A percentile compares a stretch with the other conserved stretches of the same genome.
These are phyloP conservation scores for Diaperis boleti DNA, from an alignment of 2,888 invertebrate genomes.

Conservation along the genomic window DNA sequence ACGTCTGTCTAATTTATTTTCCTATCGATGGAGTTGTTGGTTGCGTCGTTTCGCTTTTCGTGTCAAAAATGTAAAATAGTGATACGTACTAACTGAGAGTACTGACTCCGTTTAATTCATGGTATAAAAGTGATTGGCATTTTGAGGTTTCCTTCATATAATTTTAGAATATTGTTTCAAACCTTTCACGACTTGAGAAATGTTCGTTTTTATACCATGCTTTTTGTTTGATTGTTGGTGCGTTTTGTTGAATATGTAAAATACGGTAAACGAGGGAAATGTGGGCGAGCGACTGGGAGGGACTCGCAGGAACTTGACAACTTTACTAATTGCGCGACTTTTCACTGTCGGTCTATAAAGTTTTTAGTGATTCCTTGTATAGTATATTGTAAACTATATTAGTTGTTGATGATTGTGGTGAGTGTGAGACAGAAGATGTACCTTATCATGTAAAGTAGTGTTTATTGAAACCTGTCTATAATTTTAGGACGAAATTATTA, in stretches of 20 bases:
- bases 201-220: slow-evolving; percentile 38
- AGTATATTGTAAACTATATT: slow-evolving; percentile 58
- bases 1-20: slow-evolving; percentile 33
- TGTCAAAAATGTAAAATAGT: slow-evolving; percentile 49
- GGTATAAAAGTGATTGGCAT: slow-evolving; percentile 41
- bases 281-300: slow-evolving; percentile 26
- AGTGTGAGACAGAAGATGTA: slow-evolving; percentile 64
- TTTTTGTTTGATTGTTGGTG: slow-evolving; percentile 35
- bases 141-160: slow-evolving; percentile 38
- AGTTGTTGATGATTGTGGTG: slow-evolving; percentile 62
- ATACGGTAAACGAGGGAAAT: slow-evolving; percentile 27
- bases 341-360: slow-evolving; percentile 39
- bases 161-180: slow-evolving; percentile 46
- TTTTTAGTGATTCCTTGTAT: slow-evolving; percentile 63
- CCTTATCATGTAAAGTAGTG: slow-evolving; percentile 67
- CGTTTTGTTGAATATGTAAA: slow-evolving; percentile 48
- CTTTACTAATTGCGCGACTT: slow-evolving; percentile 30
- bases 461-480: slow-evolving; percentile 63
- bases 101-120: slow-evolving; percentile 34
- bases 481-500: slow-evolving; percentile 63
- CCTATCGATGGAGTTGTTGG: slow-evolving; percentile 28
- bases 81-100: slow-evolving; percentile 54
- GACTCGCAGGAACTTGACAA: slow-evolving; percentile 28
- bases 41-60: slow-evolving; percentile 20
- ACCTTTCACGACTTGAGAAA: slow-evolving; percentile 34